Percentiles rank a stretch among this genome's conserved stretches.
phyloP scores from a whole-genome alignment of 2,797 vertebrate genomes.

The Macropus fuliginosus region DNA sequence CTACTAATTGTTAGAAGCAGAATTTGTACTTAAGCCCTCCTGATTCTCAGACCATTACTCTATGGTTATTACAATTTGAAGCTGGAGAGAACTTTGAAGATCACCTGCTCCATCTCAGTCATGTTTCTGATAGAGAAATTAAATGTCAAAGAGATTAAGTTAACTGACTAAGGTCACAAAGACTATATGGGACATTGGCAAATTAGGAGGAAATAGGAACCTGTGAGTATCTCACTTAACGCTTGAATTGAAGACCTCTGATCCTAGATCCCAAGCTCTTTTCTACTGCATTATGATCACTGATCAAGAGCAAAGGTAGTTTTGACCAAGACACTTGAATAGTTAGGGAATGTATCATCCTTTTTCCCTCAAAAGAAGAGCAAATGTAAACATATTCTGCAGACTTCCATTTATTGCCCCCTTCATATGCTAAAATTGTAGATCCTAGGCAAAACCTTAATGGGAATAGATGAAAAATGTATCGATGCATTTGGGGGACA shows the following conservation, averaged over 20 bases:
- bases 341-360: not conserved
- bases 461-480: not conserved
- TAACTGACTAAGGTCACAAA: not conserved
- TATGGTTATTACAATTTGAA: not conserved
- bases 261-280: not conserved
- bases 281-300: constrained; percentile 15
- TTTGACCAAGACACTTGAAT: not conserved
- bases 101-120: not conserved
- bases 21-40: not conserved
- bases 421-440: not conserved
- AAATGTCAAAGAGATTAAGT: not conserved
- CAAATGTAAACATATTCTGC: not conserved
- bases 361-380: not conserved
- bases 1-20: not conserved
- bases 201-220: not conserved
- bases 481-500: not conserved
- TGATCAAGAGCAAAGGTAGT: constrained; percentile 19
- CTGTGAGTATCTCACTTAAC: not conserved
- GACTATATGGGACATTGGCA: not conserved
- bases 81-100: not conserved
- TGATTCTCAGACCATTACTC: not conserved
- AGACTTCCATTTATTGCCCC: not conserved
- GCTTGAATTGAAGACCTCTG: not conserved
- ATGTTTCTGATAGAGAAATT: not conserved
- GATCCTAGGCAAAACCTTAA: not conserved